These are phyloP conservation scores for Amblyjoppa fuscipennis DNA, from an alignment of 2,888 invertebrate species.

Conservation along the genomic window DNA sequence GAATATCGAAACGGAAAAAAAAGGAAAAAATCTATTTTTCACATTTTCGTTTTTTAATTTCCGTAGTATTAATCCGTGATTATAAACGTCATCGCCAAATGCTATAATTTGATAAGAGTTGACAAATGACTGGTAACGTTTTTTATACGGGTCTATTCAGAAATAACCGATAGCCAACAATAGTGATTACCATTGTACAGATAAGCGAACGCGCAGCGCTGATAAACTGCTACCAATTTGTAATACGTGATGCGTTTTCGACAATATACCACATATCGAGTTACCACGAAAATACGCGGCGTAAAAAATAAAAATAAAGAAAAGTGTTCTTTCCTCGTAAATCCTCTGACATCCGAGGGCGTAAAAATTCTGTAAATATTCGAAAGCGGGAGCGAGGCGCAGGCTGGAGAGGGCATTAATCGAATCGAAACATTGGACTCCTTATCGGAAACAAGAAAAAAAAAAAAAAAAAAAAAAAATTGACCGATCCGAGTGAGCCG, in stretches of 20 bases:
- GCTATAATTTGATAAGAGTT: not conserved
- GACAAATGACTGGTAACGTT: not conserved
- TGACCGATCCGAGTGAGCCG: not conserved
- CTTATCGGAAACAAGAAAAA: conserved; percentile 3
- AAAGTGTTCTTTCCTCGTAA: not conserved
- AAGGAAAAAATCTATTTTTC: not conserved
- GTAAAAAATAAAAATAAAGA: not conserved
- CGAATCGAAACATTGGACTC: not conserved
- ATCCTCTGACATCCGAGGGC: not conserved
- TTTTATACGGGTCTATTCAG: not conserved
- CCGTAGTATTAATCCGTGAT: not conserved
- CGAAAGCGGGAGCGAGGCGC: not conserved
- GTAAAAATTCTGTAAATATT: not conserved
- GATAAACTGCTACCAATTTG: conserved; percentile 10
- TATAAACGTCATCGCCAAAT: conserved; percentile 2
- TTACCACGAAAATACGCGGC: not conserved
- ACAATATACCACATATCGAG: conserved; percentile 9
- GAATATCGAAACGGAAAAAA: not conserved
- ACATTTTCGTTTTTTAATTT: not conserved
- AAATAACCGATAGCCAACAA: not conserved
- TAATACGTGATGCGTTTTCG: not conserved
- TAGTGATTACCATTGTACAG: conserved; percentile 6
- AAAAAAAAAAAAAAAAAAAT: conserved; percentile 10
- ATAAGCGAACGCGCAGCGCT: not conserved
- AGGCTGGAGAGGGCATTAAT: not conserved